Evolutionary conservation across 2,797 vertebrate genomes (phyloP), one percentile per base, ranked within the genome.

Genomic region (Euphonia xanthogaster): DNA sequence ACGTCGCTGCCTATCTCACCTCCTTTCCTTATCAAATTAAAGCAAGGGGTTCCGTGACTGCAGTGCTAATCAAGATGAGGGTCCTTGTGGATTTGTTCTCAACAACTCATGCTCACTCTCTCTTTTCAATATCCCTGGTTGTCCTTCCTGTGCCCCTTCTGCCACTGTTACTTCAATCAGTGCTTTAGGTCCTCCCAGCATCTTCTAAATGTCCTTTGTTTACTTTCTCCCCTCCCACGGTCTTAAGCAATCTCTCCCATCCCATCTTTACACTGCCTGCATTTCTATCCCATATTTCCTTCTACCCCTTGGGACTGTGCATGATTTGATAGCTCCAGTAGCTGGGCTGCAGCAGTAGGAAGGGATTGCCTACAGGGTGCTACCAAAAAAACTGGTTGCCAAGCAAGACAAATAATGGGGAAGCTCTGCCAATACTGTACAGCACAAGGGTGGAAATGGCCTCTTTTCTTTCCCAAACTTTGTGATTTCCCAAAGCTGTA

Each of bases 1-100:
- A 35, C 45, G 9, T 58, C 71, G 81, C 93, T 88, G 77, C 53
- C 83, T 95, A 94, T 94, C 88, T 96, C 53, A 83, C 86, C 39
- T 89, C 53, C 45, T 71, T 93, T 89, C 54, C 81, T 94, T 96
- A 96, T 91, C 88, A 85, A 2, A 31, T 92, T 83, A 85, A 87
- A 95, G 91, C 77, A 92, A 96, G 58, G 88, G 54, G 31, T 58
- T 95, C 62, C 0, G 9, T 97, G 91, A 91, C 40, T 91, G 85
- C 78, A 39, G 73, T 88, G 47, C 70, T 96, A 97, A 95, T 91
- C 85, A 93, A 91, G 85, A 94, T 86, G 75, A 91, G 47, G 42
- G 54, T 72, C 82, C 90, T 94, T 88, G 66, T 48, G 93, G 87
- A 86, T 88, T 93, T 91, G 42, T 83, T 62, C 79, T 95, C 72